These are phyloP conservation scores for Turdus rufiventris DNA, from an alignment of 2,113 vertebrate genomes.

Conservation along the genomic window DNA sequence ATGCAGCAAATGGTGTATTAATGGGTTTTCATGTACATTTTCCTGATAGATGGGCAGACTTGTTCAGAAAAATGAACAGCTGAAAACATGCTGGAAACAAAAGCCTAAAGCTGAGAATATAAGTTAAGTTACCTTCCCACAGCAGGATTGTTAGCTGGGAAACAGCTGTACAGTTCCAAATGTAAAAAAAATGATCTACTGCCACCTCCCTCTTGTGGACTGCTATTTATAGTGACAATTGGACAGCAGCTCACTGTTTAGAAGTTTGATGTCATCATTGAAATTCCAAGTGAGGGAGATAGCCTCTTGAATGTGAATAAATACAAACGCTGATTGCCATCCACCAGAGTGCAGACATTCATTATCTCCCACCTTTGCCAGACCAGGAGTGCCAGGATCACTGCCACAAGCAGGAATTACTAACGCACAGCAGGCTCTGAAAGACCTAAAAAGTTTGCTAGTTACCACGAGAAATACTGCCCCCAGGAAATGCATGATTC, in stretches of 20 bases:
- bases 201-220: background rate
- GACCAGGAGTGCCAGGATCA: background rate
- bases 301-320: background rate
- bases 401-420: background rate
- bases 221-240: conserved; percentile 7
- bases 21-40: background rate
- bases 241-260: background rate
- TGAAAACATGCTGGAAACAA: background rate
- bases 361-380: background rate
- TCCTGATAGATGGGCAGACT: background rate
- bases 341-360: background rate
- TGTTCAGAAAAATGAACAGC: background rate
- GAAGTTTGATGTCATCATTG: background rate
- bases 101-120: background rate
- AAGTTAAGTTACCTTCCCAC: background rate
- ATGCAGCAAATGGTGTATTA: background rate
- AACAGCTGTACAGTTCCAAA: background rate
- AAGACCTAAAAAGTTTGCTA: conserved; percentile 21
- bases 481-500: conserved; percentile 42
- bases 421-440: background rate
- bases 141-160: background rate
- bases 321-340: background rate
- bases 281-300: background rate
- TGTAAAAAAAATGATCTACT: background rate
- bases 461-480: conserved; percentile 40